Percentiles rank a stretch among this genome's conserved stretches.
Evolutionary conservation across 2,888 invertebrate species (phyloP).

Genomic region (Rhodophaea formosa): DNA sequence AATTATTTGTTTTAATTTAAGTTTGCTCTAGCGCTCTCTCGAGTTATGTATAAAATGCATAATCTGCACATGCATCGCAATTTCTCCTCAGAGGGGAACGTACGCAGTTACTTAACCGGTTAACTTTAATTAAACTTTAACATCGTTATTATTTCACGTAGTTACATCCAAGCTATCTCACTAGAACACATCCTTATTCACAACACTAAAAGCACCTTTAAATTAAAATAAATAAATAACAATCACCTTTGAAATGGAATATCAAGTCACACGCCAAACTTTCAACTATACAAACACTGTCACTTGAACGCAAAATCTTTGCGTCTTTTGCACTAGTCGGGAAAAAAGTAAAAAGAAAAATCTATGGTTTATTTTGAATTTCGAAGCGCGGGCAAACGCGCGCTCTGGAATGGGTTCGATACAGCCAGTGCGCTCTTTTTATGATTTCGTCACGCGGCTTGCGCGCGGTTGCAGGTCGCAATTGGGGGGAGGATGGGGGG

Average conservation of each 20-base stretch:
- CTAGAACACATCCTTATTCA: constrained; percentile 32
- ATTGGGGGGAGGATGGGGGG: constrained; percentile 44
- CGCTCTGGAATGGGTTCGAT: constrained; percentile 55
- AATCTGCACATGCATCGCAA: constrained; percentile 24
- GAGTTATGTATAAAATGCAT: constrained; percentile 21
- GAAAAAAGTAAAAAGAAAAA: constrained; percentile 35
- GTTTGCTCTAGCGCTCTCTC: background rate
- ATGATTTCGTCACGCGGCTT: constrained; percentile 75
- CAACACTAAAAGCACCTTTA: constrained; percentile 36
- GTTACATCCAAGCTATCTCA: background rate
- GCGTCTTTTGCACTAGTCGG: constrained; percentile 40
- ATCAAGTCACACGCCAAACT: constrained; percentile 75
- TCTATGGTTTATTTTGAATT: constrained; percentile 33
- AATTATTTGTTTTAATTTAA: background rate
- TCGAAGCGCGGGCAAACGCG: constrained; percentile 55
- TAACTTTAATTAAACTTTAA: background rate
- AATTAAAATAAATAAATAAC: background rate
- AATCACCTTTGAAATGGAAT: constrained; percentile 74
- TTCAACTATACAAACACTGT: constrained; percentile 72
- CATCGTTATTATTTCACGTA: background rate
- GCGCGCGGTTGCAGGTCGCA: constrained; percentile 49
- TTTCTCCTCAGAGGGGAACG: constrained; percentile 37
- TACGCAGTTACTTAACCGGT: constrained; percentile 24
- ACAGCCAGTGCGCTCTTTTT: constrained; percentile 57
- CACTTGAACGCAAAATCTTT: constrained; percentile 75